Evolutionary conservation across 2,888 invertebrate species (phyloP), one percentile per base, ranked within the genome.

Genomic region (Leucoptera coffeella): DNA sequence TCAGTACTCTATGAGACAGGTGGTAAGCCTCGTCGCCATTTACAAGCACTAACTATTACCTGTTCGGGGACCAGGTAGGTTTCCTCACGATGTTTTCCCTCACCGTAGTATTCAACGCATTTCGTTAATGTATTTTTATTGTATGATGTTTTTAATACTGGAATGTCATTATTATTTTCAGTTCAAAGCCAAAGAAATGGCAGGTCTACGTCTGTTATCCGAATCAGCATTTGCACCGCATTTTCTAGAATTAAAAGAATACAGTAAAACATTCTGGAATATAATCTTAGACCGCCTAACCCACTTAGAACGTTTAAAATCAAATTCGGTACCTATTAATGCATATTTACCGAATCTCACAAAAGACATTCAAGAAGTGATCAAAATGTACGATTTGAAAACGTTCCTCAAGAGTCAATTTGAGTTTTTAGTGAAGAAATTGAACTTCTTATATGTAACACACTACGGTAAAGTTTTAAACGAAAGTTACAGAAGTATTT

Each of bases 261-360:
- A 65, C 29, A 35, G 34, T 15, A 65, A 62, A 31, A 64, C 61
- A 0, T 69, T 67, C 31, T 64, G 62, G 57, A 55, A 54, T 12
- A 50, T 69, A 0, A 14, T 67, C 0, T 50, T 43, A 0, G 65
- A 67, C 23, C 35, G 64, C 17, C 32, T 67, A 1, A 29, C 38
- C 0, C 67, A 50, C 25, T 45, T 65, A 1, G 64, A 61, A 15
- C 54, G 40, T 29, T 35, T 62, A 0, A 57, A 54, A 38, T 28
- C 40, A 1, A 47, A 43, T 14, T 40, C 44, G 12, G 12, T 37
- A 4, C 33, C 43, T 0, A 44, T 60, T 11, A 30, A 40, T 2
- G 62, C 65, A 34, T 28, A 64, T 5, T 26, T 64, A 28, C 47
- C 51, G 28, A 59, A 56, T 33, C 22, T 65, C 0, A 40, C 38